Base-by-base conservation (phyloP, 30 jellyfish, hydroid and myxozoan genomes). In the Hydractinia symbiolongicarpus region DNA sequence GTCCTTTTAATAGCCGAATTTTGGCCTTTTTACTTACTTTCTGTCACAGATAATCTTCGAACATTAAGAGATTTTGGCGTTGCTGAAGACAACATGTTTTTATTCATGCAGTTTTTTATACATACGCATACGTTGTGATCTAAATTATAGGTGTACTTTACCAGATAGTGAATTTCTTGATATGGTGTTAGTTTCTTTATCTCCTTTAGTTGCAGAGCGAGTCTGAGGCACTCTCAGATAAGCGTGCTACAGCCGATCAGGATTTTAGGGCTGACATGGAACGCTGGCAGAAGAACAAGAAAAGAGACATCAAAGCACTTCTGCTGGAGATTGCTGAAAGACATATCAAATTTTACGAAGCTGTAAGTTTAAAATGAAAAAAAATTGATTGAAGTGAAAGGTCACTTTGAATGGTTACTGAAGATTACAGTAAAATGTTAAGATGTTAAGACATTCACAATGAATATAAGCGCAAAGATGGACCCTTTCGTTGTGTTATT, bases 181-280 rank as follows among this genome's bases (percentile, higher is more conserved):
- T n/a, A n/a, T 30, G 44, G 44, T 30, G 44, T 0, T 13, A 13
- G 16, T 73, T 73, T 73, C 76, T 40, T 76, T 76, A 8, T 82
- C 52, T 21, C 49, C 21, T 56, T 40, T 69, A 91, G 98, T 82
- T 93, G 86, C 82, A 78, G 40, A 74, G 66, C 9, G 98, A 93
- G 70, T 83, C 96, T 5, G 98, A 93, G 70, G 77, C 88, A 21
- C 89, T 85, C n/a, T 88, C 95, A 4, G 95, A 93, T 68, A 85
- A 91, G 30, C 90, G 90, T 56, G 98, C 84, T 8, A 79, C 88
- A 68, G 98, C 98, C 15, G 98, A 93, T 71, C 95, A 85, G 52
- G 98, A 93, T 77, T 74, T 88, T 81, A 88, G 86, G 61, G 98
- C 98, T 20, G 98, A 93, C 72, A 73, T 93, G 88, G 98, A 93